phyloP scores from a whole-genome alignment of 2,888 invertebrate species.

The Rugalucina vietnamica region DNA sequence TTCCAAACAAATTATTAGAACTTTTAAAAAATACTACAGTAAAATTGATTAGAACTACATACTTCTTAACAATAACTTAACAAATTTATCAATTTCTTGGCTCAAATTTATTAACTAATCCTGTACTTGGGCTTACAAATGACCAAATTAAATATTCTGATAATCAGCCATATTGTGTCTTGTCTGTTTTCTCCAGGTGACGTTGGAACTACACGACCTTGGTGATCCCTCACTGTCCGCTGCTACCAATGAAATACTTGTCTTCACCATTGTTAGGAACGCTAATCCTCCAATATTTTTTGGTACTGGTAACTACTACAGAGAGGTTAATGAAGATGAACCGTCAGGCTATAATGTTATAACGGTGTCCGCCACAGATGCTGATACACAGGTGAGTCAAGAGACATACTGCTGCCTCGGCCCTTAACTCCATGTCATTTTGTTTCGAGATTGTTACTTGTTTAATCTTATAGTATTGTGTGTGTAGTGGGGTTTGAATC shows the following conservation, averaged over 20 bases:
- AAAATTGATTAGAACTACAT: too few species aligned
- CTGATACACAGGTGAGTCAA: constrained; percentile 66
- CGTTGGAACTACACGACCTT: constrained; percentile 63
- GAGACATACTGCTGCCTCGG: too few species aligned
- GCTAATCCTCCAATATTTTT: constrained; percentile 64
- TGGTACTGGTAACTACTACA: constrained; percentile 41
- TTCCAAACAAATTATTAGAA: too few species aligned
- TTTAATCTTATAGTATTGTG: too few species aligned
- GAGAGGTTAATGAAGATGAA: constrained; percentile 54
- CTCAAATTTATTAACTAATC: too few species aligned
- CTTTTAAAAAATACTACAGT: too few species aligned
- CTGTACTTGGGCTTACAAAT: not conserved
- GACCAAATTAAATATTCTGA: not conserved
- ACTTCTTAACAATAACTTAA: too few species aligned
- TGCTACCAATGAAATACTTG: constrained; percentile 48
- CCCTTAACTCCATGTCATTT: too few species aligned
- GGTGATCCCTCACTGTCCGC: constrained; percentile 49
- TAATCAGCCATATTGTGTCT: not conserved
- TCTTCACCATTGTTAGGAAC: constrained; percentile 68
- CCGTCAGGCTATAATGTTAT: constrained; percentile 40
- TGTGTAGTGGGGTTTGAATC: too few species aligned
- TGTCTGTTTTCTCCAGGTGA: constrained; percentile 58
- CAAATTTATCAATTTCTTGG: too few species aligned
- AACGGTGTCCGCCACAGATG: constrained; percentile 66
- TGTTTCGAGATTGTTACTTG: too few species aligned